Conservation (phyloP, 37 sponge, comb jelly and placozoan species). For the Eunapius fragilis region DNA sequence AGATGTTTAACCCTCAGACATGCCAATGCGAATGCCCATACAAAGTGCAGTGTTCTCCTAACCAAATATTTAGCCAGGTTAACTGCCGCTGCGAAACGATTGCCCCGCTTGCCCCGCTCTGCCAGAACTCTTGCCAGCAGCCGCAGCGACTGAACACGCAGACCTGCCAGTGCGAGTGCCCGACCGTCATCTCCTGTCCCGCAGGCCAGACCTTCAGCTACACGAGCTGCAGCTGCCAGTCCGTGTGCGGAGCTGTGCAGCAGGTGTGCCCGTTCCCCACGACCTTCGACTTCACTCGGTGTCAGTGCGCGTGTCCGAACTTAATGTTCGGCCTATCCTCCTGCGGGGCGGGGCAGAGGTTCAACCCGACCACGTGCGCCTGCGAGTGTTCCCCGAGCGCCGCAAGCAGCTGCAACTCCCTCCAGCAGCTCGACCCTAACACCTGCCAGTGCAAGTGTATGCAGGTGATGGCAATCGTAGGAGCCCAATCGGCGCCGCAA, state of each 20-base stretch:
- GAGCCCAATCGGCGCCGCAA: background rate
- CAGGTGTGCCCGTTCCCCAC: background rate
- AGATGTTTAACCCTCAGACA: no score
- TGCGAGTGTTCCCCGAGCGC: conserved; percentile 44
- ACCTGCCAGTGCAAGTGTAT: background rate
- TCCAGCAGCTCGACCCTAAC: conserved; percentile 5
- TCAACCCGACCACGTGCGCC: conserved; percentile 32
- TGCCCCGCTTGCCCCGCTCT: no score
- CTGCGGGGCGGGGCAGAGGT: background rate
- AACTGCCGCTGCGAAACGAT: no score
- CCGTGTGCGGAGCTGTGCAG: background rate
- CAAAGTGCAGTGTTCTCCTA: no score
- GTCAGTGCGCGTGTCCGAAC: background rate
- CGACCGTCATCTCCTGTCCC: background rate
- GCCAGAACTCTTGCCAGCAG: no score
- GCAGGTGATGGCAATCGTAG: background rate
- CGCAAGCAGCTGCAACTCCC: background rate
- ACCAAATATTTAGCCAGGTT: no score
- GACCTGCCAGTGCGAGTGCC: background rate
- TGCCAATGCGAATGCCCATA: no score
- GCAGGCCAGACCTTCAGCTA: background rate
- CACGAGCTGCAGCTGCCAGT: background rate
- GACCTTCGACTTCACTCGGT: background rate
- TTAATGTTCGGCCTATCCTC: background rate
- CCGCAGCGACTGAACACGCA: no score